phyloP scores from a whole-genome alignment of 2,888 invertebrate genomes.

The Eupithecia abbreviata region DNA sequence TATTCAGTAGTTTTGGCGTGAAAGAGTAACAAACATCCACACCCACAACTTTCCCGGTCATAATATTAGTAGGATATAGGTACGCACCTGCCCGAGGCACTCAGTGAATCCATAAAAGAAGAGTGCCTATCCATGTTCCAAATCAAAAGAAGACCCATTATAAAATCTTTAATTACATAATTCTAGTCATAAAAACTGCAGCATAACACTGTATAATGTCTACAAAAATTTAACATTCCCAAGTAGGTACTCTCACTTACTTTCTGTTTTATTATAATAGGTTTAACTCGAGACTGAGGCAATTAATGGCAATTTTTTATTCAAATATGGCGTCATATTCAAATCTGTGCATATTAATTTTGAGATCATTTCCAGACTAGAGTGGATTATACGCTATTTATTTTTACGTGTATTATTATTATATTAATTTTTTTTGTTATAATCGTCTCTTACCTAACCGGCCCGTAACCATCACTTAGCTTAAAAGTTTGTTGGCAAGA shows the following conservation, averaged over 20 bases:
- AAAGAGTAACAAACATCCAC: too few species aligned
- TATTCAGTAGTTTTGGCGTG: too few species aligned
- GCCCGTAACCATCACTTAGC: constrained; percentile 16
- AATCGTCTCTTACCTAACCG: constrained; percentile 22
- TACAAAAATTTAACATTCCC: constrained; percentile 43
- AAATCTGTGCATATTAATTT: constrained; percentile 3
- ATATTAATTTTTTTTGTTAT: not conserved
- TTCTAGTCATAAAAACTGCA: constrained; percentile 40
- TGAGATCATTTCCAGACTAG: not conserved
- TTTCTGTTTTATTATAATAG: constrained; percentile 66
- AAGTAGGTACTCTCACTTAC: constrained; percentile 62
- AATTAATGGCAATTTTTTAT: constrained; percentile 65
- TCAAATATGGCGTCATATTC: constrained; percentile 9
- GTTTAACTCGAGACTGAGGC: constrained; percentile 52
- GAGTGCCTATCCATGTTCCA: constrained; percentile 29
- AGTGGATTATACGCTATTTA: not conserved
- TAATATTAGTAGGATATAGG: not conserved
- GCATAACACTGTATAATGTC: constrained; percentile 39
- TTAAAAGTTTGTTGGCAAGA: constrained; percentile 19
- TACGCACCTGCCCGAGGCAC: not conserved
- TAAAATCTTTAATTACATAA: constrained; percentile 40
- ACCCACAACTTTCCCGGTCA: too few species aligned
- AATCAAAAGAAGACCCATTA: constrained; percentile 19
- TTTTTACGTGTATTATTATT: not conserved
- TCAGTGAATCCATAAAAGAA: constrained; percentile 27